Conservation (phyloP, 2,888 invertebrate species). For the Agrochola litura region DNA sequence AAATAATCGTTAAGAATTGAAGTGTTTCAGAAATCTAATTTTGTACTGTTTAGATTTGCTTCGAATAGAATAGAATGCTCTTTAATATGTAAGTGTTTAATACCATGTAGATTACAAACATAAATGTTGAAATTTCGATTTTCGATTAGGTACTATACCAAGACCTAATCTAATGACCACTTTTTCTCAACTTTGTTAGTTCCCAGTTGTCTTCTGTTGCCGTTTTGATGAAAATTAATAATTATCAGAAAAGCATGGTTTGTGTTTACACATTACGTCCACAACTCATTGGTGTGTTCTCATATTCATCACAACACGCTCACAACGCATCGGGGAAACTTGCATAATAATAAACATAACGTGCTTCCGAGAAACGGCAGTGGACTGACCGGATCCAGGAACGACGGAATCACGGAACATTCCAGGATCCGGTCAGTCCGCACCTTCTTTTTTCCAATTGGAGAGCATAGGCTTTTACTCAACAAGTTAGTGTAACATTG, state of each 20-base stretch:
- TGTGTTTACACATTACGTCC: constrained; percentile 1
- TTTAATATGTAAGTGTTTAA: not conserved
- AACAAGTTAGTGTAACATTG: not conserved
- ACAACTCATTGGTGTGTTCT: constrained; percentile 5
- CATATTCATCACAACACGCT: not conserved
- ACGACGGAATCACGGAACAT: not conserved
- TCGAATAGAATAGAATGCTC: not conserved
- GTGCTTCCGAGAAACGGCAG: not conserved
- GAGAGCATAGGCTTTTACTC: not conserved
- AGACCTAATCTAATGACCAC: not conserved
- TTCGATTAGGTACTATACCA: not conserved
- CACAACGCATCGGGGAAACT: not conserved
- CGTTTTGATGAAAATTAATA: not conserved
- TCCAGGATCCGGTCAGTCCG: not conserved
- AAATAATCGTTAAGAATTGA: not conserved
- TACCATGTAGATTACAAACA: not conserved
- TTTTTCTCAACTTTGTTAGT: not conserved
- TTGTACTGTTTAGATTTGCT: not conserved
- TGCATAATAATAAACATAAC: not conserved
- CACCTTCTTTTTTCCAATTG: not conserved
- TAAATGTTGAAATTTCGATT: not conserved
- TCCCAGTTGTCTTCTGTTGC: not conserved
- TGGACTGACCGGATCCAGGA: not conserved
- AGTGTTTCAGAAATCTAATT: not conserved
- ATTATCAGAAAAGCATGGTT: not conserved